A percentile compares a stretch with the other conserved stretches of the same genome.
Evolutionary conservation across 2,113 vertebrate genomes (phyloP).

Genomic region (Murina feae): DNA sequence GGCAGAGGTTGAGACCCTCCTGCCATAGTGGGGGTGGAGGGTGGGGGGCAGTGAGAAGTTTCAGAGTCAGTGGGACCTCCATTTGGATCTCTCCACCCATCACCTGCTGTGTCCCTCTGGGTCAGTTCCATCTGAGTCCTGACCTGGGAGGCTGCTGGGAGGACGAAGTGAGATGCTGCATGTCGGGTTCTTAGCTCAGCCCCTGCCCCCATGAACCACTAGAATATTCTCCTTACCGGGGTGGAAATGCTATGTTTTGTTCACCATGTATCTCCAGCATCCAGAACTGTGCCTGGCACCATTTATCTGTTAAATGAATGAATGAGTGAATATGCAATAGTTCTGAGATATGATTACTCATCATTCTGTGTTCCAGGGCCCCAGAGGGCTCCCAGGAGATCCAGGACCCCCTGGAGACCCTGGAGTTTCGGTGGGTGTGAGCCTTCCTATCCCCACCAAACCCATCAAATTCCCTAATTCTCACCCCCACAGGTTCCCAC

Average conservation of each 20-base stretch:
- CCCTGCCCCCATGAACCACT: not conserved
- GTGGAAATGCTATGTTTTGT: not conserved
- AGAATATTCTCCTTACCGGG: not conserved
- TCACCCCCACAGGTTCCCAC: not conserved
- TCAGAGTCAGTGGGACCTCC: not conserved
- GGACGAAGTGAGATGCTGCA: not conserved
- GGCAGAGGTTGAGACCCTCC: not conserved
- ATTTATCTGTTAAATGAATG: not conserved
- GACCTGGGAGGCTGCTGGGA: not conserved
- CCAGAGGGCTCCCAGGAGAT: constrained; percentile 86
- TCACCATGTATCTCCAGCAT: not conserved
- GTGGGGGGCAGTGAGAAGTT: not conserved
- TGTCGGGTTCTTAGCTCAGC: not conserved
- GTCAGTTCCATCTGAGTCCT: not conserved
- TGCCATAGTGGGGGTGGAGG: accelerated
- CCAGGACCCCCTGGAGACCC: constrained; percentile 84
- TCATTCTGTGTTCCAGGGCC: constrained; percentile 80
- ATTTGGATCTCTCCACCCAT: not conserved
- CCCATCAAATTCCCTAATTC: not conserved
- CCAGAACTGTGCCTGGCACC: not conserved
- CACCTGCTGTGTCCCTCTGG: not conserved
- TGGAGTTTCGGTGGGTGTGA: constrained; percentile 82
- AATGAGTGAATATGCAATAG: not conserved
- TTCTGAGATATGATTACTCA: not conserved
- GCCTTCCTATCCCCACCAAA: not conserved